These are phyloP conservation scores for Pseudococcus jackbeardsleyi DNA, from an alignment of 2,888 invertebrate species.

Conservation along the genomic window DNA sequence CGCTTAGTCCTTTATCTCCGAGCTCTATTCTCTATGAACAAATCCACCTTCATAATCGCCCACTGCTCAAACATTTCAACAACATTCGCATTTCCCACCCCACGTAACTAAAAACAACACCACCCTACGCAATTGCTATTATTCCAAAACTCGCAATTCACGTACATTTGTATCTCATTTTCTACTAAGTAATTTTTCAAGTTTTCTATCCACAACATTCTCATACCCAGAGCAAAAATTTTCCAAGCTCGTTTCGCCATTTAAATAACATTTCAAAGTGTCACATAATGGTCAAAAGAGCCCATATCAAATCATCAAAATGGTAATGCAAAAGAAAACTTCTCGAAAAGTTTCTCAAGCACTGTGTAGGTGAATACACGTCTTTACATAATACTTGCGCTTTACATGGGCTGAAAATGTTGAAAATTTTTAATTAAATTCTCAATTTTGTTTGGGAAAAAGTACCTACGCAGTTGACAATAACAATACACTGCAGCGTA, in stretches of 20 bases:
- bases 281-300: slow-evolving; percentile 7
- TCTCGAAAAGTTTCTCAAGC: not conserved
- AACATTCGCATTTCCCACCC: not conserved
- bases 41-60: not conserved
- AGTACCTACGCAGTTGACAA: not conserved
- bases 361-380: not conserved
- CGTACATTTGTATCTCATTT: not conserved
- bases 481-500: not conserved
- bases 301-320: slow-evolving; percentile 1
- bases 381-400: not conserved
- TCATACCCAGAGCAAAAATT: not conserved
- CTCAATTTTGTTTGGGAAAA: not conserved
- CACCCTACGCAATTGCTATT: not conserved
- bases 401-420: not conserved
- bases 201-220: not conserved
- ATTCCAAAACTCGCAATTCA: not conserved
- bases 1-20: too few relatives aligned
- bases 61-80: not conserved
- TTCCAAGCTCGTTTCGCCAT: not conserved
- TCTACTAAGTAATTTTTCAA: not conserved
- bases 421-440: slow-evolving; percentile 28
- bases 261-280: not conserved
- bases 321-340: not conserved
- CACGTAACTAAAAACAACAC: not conserved
- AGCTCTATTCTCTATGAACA: too few relatives aligned